Evolutionary conservation across 2,888 invertebrate species (phyloP), one percentile per base, ranked within the genome.

Genomic region (Gibbula magus): DNA sequence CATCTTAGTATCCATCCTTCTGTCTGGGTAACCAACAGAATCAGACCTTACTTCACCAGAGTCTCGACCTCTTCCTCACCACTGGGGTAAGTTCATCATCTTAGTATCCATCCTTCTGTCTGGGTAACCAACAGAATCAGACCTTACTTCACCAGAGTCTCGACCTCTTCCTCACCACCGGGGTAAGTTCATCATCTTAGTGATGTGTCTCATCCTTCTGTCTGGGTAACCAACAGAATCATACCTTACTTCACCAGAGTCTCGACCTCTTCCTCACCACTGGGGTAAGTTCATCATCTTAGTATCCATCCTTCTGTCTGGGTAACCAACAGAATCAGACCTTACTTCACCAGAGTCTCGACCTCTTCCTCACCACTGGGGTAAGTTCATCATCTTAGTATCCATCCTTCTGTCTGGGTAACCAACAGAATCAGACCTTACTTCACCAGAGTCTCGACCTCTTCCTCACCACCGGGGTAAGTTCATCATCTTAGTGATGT

Each of bases 291-390:
- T n/a, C n/a, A n/a, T n/a, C n/a, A n/a, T n/a, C n/a, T n/a, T n/a
- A n/a, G n/a, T n/a, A n/a, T n/a, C n/a, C n/a, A n/a, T n/a, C 97
- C 91, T 99, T 99, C 94, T 99, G 99, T 91, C 95, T 97, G 85
- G 97, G 97, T 80, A 99, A 99, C 94, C 97, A 97, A 90, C 98
- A 98, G 92, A 99, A 99, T 94, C 99, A 99, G 93, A 95, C 96
- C 18, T 94, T 99, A 39, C 94, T 99, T 78, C 97, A 98, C 92
- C 98, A 98, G 92, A 97, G 97, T 91, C 94, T 99, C 76, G 98
- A 99, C 91, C 94, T 98, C 61, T 98, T 99, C 92, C 94, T 99
- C 16, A 98, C 97, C 92, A 97, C 98, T 25, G 98, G 98, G 88
- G 93, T 93, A 87, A 87, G 90, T 88, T n/a, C 35, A 32, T 35